Base-by-base conservation (phyloP, 2,797 vertebrate species). In the Rhyacichthys aspro region DNA sequence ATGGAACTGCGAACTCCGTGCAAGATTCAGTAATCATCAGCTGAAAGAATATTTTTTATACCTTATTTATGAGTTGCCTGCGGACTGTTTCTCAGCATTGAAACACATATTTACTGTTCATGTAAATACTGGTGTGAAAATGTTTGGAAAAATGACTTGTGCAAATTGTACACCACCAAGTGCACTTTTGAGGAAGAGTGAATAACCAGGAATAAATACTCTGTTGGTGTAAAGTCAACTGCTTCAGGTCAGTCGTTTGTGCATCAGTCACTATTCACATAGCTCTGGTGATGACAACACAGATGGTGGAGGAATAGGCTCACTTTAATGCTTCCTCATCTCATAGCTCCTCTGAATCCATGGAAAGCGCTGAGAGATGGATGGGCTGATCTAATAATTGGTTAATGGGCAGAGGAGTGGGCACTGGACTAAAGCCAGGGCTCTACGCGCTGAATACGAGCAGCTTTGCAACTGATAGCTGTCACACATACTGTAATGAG, bases 121-220 rank as follows among this genome's bases (percentile, higher is more conserved):
- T 83, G 73, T 84, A 83, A 55, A 76, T 74, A 70, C 71, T 78
- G 57, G 65, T 90, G 84, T 90, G 89, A 87, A 73, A 69, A 81
- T 91, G 88, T 88, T 90, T 52, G 83, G 86, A 86, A 89, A 72
- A 75, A 70, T 84, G 81, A 83, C 78, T 85, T 89, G 88, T 90
- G 90, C 90, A 89, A 85, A 85, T 81, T 92, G 88, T 92, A 90
- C 72, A 84, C 83, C 79, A 87, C 76, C 73, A 78, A 76, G 78
- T 92, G 89, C 88, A 91, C 86, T 85, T 88, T 84, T 86, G 89
- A 91, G 91, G 87, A 89, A 84, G 91, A 92, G 92, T 93, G 92
- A 90, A 90, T 88, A 90, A 90, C 90, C 85, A 90, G 88, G 87
- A 94, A 93, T 93, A 94, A 93, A 94, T 88, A 87, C 90, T 90